Evolutionary conservation across 2,113 vertebrate species (phyloP).

Genomic region (Hepsetus odoe): DNA sequence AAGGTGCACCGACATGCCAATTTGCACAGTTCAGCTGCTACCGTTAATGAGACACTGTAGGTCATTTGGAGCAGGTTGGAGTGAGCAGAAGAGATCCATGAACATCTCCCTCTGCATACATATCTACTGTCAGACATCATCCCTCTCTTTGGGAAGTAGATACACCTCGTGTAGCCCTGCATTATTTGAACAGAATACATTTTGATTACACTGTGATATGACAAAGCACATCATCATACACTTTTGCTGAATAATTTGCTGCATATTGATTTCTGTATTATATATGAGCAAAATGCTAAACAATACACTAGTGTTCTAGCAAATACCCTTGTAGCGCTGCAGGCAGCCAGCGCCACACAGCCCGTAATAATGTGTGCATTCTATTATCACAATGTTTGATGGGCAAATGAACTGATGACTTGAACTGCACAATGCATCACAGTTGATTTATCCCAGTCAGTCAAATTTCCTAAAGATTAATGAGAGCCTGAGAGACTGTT

Average conservation of each 20-base stretch:
- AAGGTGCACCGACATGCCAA: constrained; percentile 45
- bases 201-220: neutral
- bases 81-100: neutral
- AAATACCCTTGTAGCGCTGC: neutral
- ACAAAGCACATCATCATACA: neutral
- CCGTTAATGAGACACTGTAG: constrained; percentile 38
- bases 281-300: neutral
- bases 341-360: neutral
- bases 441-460: constrained; percentile 25
- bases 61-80: constrained; percentile 20
- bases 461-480: constrained; percentile 27
- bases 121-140: neutral
- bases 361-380: constrained; percentile 3
- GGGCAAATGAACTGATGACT: constrained; percentile 26
- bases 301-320: neutral
- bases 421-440: constrained; percentile 25
- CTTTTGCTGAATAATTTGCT: neutral
- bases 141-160: neutral
- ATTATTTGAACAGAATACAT: neutral
- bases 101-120: neutral
- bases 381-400: constrained; percentile 29
- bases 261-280: neutral
- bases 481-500: constrained; percentile 3
- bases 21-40: constrained; percentile 52
- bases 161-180: neutral